phyloP scores from a whole-genome alignment of 2,113 vertebrate species.

The Malaclemys terrapin region DNA sequence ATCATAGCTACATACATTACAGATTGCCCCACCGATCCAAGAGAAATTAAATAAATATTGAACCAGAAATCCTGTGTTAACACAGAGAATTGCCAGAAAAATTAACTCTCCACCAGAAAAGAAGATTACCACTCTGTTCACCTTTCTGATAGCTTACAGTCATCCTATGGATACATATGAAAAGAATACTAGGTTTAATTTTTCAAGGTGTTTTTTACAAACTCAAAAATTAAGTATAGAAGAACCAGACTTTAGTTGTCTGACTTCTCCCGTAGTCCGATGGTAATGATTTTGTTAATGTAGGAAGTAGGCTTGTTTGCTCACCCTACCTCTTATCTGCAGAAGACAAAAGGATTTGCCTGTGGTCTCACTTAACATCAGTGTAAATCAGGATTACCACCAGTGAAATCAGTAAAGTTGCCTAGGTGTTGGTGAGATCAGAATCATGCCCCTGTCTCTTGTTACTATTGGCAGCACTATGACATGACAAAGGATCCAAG shows the following conservation, averaged over 20 bases:
- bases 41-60: background rate
- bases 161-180: background rate
- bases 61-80: background rate
- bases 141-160: background rate
- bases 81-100: slow-evolving; percentile 9
- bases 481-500: slow-evolving; percentile 18
- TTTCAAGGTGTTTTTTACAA: background rate
- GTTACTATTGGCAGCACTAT: background rate
- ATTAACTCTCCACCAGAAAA: background rate
- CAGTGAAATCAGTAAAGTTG: background rate
- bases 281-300: background rate
- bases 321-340: background rate
- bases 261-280: background rate
- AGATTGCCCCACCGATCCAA: background rate
- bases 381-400: slow-evolving; percentile 28
- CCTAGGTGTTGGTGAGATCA: slow-evolving; percentile 12
- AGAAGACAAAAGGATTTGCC: background rate
- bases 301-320: background rate
- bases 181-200: background rate
- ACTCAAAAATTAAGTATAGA: background rate
- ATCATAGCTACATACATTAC: background rate
- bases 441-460: background rate
- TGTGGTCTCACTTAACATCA: background rate
- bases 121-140: background rate
- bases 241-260: background rate